phyloP scores from a whole-genome alignment of 2,888 invertebrate genomes.

The Drosophila hamatofila region DNA sequence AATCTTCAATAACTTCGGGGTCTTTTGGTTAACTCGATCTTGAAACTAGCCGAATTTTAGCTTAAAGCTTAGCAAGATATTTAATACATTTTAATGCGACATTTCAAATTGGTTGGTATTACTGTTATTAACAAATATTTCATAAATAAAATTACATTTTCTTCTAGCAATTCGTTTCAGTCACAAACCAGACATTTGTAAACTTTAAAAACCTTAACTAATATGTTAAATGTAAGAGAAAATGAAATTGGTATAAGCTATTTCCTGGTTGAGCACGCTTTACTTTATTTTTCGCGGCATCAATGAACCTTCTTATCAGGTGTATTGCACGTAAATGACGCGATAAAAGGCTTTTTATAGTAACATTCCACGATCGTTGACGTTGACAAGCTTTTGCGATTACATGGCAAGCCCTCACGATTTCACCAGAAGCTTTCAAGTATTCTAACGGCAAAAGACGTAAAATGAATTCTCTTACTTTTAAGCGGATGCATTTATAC shows the following conservation, averaged over 20 bases:
- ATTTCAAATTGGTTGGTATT: no score
- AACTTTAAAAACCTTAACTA: background rate
- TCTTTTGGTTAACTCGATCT: no score
- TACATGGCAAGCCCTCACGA: conserved; percentile 20
- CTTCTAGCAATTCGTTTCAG: no score
- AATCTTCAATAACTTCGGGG: no score
- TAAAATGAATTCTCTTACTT: background rate
- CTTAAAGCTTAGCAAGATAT: no score
- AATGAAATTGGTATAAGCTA: background rate
- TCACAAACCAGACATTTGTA: background rate
- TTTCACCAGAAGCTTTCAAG: conserved; percentile 27
- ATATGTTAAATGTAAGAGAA: background rate
- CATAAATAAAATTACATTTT: no score
- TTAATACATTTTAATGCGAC: no score
- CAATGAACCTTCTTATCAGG: conserved; percentile 52
- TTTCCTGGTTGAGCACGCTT: background rate
- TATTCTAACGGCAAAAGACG: background rate
- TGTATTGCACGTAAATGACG: conserved; percentile 20
- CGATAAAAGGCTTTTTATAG: conserved; percentile 11
- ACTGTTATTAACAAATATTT: no score
- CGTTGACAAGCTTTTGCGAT: conserved; percentile 20
- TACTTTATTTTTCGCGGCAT: conserved; percentile 17
- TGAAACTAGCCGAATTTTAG: no score
- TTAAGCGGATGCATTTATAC: background rate
- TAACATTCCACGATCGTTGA: conserved; percentile 17